phyloP scores from a whole-genome alignment of 2,888 invertebrate genomes.

The Mylabris sibirica region DNA sequence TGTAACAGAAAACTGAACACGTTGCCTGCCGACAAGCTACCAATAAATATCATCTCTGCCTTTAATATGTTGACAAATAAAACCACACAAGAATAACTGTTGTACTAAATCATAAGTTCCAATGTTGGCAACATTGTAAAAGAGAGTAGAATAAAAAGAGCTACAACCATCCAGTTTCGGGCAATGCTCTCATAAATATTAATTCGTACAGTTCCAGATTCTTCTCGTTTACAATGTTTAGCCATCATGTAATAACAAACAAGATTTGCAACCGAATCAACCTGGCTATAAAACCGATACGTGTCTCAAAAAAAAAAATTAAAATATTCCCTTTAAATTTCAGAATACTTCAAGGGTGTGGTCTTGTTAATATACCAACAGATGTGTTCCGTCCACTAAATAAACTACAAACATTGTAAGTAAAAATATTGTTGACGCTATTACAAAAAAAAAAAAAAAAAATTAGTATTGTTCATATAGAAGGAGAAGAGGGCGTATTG shows the following conservation, averaged over 20 bases:
- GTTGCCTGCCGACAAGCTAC: conserved; percentile 34
- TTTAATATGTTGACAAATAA: conserved; percentile 48
- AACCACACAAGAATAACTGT: conserved; percentile 42
- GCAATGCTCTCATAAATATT: conserved; percentile 28
- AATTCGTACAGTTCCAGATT: conserved; percentile 19
- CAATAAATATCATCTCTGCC: conserved; percentile 43
- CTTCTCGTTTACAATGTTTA: not conserved
- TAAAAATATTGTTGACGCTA: conserved; percentile 41
- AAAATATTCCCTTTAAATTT: conserved; percentile 35
- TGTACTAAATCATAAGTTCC: conserved; percentile 43
- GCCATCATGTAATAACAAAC: not conserved
- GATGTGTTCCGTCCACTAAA: conserved; percentile 64
- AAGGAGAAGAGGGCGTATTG: conserved; percentile 17
- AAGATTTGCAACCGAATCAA: not conserved
- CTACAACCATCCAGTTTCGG: conserved; percentile 18
- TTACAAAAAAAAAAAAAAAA: too few relatives aligned
- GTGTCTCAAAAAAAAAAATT: not conserved
- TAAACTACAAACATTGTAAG: conserved; percentile 70
- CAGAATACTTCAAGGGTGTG: conserved; percentile 70
- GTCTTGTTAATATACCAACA: conserved; percentile 65
- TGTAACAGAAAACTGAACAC: conserved; percentile 43
- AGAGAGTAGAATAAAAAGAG: conserved; percentile 21
- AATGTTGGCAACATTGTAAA: conserved; percentile 9
- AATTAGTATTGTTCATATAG: too few relatives aligned
- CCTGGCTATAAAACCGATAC: not conserved